phyloP scores from a whole-genome alignment of 2,888 invertebrate genomes.

The Cancer borealis region DNA sequence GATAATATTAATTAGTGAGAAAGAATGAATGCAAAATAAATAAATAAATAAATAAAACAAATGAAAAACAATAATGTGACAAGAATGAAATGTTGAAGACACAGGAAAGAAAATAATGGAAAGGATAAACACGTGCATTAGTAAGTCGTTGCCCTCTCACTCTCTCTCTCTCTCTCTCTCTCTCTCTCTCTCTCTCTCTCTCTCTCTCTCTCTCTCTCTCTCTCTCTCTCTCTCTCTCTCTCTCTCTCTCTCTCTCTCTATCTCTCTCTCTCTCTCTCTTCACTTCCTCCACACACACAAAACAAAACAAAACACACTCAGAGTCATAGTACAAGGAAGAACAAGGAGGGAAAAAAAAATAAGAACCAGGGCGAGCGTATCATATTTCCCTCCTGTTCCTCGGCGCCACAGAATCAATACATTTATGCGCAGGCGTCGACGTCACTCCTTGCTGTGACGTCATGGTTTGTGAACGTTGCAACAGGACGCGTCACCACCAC shows the following conservation, averaged over 20 bases:
- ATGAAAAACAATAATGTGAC: not conserved
- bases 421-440: not conserved
- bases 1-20: not conserved
- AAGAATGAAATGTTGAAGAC: not conserved
- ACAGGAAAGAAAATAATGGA: not conserved
- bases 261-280: not conserved
- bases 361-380: not conserved
- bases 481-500: not conserved
- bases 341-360: not conserved
- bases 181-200: not conserved
- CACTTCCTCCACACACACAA: not conserved
- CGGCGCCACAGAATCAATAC: not conserved
- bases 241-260: not conserved
- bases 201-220: not conserved
- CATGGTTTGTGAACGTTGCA: not conserved
- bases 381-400: not conserved
- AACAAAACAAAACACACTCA: not conserved
- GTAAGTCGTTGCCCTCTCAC: not conserved
- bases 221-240: not conserved
- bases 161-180: not conserved
- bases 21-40: not conserved
- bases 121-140: not conserved
- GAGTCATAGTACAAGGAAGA: not conserved
- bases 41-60: not conserved
- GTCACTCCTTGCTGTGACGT: slow-evolving; percentile 12